phyloP scores from a whole-genome alignment of 2,888 invertebrate species.

The Papilio elwesi region DNA sequence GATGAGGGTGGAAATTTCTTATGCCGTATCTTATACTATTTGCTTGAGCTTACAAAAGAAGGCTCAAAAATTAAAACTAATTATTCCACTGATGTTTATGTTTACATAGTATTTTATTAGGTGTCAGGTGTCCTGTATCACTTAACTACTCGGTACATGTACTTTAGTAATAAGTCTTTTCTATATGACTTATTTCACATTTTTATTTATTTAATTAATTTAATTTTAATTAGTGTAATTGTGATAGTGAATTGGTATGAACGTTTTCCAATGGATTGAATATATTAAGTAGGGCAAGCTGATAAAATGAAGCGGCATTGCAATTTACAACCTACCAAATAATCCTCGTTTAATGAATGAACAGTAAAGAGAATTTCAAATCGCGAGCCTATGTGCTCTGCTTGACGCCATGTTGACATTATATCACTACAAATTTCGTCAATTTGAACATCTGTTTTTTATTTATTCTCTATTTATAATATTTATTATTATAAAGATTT shows the following conservation, averaged over 20 bases:
- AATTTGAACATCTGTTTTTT: neutral
- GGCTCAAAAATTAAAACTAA: no score
- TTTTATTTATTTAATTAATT: no score
- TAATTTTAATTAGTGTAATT: neutral
- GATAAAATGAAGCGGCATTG: constrained; percentile 21
- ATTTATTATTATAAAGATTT: no score
- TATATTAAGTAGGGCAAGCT: constrained; percentile 7
- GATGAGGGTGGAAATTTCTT: no score
- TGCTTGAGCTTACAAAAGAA: no score
- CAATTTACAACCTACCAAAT: constrained; percentile 21
- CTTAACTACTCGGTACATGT: no score
- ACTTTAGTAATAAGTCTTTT: no score
- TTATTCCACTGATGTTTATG: no score
- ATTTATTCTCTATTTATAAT: neutral
- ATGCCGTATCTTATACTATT: no score
- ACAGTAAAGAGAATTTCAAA: constrained; percentile 16
- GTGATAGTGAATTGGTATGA: neutral
- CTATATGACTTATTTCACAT: no score
- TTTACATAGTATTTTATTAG: no score
- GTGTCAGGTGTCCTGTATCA: no score
- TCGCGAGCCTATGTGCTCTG: constrained; percentile 10
- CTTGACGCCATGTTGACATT: constrained; percentile 2
- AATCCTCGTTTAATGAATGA: constrained; percentile 32
- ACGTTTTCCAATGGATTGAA: constrained; percentile 22
- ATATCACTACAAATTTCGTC: neutral